phyloP scores from a whole-genome alignment of 1,140 invertebrate genomes.

The Daktulosphaira vitifoliae region DNA sequence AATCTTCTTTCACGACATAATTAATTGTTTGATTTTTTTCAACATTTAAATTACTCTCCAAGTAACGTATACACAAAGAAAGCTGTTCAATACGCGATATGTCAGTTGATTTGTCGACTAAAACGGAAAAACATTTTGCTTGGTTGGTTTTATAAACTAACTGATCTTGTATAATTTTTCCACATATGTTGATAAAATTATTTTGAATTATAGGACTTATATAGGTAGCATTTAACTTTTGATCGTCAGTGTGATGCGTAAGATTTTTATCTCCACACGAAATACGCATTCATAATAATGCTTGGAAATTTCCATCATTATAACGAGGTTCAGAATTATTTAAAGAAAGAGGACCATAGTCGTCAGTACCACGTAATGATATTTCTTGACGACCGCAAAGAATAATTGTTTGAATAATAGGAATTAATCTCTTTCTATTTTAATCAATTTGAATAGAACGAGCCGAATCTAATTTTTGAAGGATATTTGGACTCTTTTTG shows the following conservation, averaged over 20 bases:
- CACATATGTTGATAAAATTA: constrained; percentile 35
- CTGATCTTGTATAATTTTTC: constrained; percentile 29
- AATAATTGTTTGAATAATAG: constrained; percentile 10
- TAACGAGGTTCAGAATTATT: not conserved
- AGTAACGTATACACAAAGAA: constrained; percentile 34
- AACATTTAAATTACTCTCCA: not conserved
- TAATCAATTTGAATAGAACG: constrained; percentile 1
- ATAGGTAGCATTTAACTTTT: too few relatives aligned
- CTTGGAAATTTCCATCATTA: too few relatives aligned
- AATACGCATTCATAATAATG: too few relatives aligned
- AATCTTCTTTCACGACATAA: constrained; percentile 35
- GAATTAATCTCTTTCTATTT: constrained; percentile 11
- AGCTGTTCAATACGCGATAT: constrained; percentile 36
- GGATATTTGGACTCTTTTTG: not conserved
- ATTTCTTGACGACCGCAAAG: constrained; percentile 7
- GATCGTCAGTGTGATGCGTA: too few relatives aligned
- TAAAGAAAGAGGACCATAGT: not conserved
- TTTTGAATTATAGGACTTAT: constrained; percentile 37
- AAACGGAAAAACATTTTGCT: too few relatives aligned
- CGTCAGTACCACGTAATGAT: not conserved
- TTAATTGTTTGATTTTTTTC: constrained; percentile 28
- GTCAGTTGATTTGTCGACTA: constrained; percentile 36
- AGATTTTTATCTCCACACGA: too few relatives aligned
- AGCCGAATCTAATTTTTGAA: constrained; percentile 1
- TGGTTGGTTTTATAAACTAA: constrained; percentile 35